These are phyloP conservation scores for Blomia tropicalis DNA, from an alignment of 2,888 invertebrate genomes.

Conservation along the genomic window DNA sequence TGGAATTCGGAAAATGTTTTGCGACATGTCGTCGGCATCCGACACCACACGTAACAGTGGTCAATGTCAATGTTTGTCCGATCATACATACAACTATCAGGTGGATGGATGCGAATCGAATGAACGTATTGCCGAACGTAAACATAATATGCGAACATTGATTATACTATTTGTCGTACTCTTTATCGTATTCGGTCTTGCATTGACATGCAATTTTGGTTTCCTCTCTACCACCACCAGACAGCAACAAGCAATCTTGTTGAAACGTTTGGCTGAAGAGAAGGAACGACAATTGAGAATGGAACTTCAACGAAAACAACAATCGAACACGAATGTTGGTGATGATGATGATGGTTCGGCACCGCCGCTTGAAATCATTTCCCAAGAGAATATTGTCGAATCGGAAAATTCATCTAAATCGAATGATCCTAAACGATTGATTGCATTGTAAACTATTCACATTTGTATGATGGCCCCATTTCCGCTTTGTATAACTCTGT, in stretches of 20 bases:
- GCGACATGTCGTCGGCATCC: neutral
- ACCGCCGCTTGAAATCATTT: no score
- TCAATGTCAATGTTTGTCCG: conserved; percentile 17
- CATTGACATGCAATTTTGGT: conserved; percentile 16
- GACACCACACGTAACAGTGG: neutral
- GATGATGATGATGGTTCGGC: no score
- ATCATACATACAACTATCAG: conserved; percentile 15
- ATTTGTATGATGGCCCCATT: neutral
- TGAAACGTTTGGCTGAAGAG: conserved; percentile 12
- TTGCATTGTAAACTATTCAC: no score
- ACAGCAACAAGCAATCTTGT: conserved; percentile 7
- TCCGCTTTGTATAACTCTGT: no score
- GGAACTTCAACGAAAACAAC: no score
- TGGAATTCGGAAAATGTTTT: neutral
- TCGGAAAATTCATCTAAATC: no score
- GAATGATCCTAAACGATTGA: no score
- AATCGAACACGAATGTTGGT: no score
- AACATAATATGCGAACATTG: conserved; percentile 15
- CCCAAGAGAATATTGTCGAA: no score
- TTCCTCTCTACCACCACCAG: neutral
- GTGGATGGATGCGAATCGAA: conserved; percentile 22
- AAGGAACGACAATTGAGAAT: conserved; percentile 14
- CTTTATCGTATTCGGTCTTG: conserved; percentile 18
- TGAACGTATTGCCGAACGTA: neutral
- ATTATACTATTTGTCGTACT: conserved; percentile 14